Evolutionary conservation across 2,888 invertebrate genomes (phyloP).

Genomic region (Schizotus pectinicornis): DNA sequence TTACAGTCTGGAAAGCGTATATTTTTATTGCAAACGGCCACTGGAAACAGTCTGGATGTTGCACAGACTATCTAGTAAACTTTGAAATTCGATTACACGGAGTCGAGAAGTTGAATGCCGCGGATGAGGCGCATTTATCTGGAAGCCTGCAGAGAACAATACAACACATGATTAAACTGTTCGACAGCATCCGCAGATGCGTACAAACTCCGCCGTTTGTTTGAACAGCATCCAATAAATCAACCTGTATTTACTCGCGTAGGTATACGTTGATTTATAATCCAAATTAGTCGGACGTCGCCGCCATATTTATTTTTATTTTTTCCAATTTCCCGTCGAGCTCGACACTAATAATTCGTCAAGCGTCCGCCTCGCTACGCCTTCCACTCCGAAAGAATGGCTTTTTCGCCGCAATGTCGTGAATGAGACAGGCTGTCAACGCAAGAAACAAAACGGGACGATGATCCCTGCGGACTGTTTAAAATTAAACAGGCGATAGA

Average conservation of each 20-base stretch:
- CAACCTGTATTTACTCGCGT: constrained; percentile 25
- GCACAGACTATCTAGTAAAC: not conserved
- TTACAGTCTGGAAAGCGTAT: not conserved
- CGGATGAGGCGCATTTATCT: constrained; percentile 24
- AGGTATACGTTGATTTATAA: constrained; percentile 27
- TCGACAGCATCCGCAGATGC: constrained; percentile 31
- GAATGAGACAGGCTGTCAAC: not conserved
- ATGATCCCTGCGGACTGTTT: not conserved
- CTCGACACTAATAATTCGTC: constrained; percentile 17
- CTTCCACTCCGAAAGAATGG: not conserved
- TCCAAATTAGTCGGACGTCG: constrained; percentile 25
- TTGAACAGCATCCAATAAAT: constrained; percentile 28
- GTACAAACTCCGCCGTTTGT: constrained; percentile 27
- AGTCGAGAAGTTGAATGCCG: constrained; percentile 12
- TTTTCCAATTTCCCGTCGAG: constrained; percentile 7
- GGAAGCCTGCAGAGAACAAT: constrained; percentile 25
- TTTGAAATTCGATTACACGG: constrained; percentile 21
- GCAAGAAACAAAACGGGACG: not conserved
- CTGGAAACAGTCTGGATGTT: not conserved
- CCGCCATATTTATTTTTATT: constrained; percentile 23
- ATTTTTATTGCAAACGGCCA: constrained; percentile 1
- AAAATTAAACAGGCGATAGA: no score
- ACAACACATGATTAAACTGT: constrained; percentile 31
- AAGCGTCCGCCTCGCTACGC: constrained; percentile 1
- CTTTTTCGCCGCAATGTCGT: not conserved